Base-by-base conservation (phyloP, 2,888 invertebrate species). In the Macaria liturata region DNA sequence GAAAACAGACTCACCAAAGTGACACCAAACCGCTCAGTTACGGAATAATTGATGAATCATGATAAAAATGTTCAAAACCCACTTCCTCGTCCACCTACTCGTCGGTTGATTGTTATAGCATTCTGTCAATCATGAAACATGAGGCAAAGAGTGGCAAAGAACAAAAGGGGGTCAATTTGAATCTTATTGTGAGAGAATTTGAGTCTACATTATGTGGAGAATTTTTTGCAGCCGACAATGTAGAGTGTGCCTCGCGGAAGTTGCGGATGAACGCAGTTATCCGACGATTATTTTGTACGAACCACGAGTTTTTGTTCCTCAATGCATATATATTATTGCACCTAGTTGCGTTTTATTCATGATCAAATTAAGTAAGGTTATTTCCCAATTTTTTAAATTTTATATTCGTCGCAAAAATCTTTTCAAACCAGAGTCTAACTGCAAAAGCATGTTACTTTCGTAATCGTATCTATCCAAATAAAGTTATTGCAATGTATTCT, bases 61-160 rank as follows among this genome's bases (percentile, higher is more conserved):
- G 48, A 56, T 40, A 51, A 52, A 54, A 51, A 54, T 54, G 44
- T 57, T 54, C 60, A 53, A 49, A 54, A 46, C 49, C 45, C 8
- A 47, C 54, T 57, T 57, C 57, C 54, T 60, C 52, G 45, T 53
- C 53, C 57, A 48, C 59, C 59, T 48, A 59, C 54, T 60, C 53
- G 44, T 20, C 39, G 39, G 7, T 37, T 55, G 50, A 56, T 62
- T 58, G 46, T 54, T 59, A 40, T 54, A 49, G 39, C 32, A 49
- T 58, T 51, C 37, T 63, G 56, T 64, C 62, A 65, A 66, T 63
- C 59, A 59, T 63, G 63, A 57, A 58, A 64, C 64, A 58, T 64
- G n/a, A 43, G 9, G 32, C 49, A 20, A 8, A 47, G 31, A 5
- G 20, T 43, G 20, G 44, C 34, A 34, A 30, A 7, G 8, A 34